Percentiles rank a stretch among this genome's conserved stretches.
phyloP scores from a whole-genome alignment of 2,113 vertebrate genomes.

The Lepus americanus region DNA sequence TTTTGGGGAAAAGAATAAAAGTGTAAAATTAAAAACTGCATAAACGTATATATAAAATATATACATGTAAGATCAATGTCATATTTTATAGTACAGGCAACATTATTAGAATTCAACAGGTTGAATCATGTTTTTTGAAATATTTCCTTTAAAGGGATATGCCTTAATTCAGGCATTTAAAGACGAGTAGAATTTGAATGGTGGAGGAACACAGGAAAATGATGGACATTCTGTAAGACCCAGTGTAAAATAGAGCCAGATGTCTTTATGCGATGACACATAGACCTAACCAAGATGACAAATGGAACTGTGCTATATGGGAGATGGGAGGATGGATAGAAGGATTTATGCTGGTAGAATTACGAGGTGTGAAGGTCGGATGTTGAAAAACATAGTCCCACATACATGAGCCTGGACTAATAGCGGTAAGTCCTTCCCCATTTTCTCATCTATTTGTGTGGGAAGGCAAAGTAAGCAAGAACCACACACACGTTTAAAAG shows the following conservation, averaged over 20 bases:
- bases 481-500: background rate
- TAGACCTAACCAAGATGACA: background rate
- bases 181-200: background rate
- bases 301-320: background rate
- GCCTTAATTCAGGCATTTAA: background rate
- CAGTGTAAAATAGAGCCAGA: background rate
- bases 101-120: background rate
- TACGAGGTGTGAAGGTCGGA: background rate
- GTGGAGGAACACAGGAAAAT: background rate
- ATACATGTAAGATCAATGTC: background rate
- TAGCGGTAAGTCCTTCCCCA: background rate
- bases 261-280: background rate
- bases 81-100: background rate
- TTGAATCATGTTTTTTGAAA: background rate
- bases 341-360: background rate
- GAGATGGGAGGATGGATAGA: background rate
- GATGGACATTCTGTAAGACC: background rate
- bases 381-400: background rate
- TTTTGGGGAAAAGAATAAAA: background rate
- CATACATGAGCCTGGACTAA: background rate
- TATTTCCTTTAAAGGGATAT: background rate
- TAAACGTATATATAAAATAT: background rate
- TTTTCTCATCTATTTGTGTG: background rate
- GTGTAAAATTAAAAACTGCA: background rate
- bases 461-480: constrained; percentile 25